Evolutionary conservation across 2,888 invertebrate species (phyloP), one percentile per base, ranked within the genome.

Genomic region (Calameuta filiformis): DNA sequence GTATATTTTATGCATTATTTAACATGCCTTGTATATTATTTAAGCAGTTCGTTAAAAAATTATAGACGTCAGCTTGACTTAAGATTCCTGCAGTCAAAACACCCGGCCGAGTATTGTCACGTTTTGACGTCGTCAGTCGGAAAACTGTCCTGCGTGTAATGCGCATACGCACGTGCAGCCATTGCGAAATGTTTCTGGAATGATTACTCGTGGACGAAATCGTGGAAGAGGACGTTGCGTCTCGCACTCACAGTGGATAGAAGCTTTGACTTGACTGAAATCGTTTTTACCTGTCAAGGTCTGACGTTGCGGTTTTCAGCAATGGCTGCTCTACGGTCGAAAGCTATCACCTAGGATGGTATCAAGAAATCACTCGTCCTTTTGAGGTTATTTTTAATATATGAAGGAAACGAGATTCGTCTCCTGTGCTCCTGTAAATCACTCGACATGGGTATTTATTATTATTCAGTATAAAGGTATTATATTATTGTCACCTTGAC

Each of bases 401-500:
- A 56, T 9, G 56, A 56, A 23, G 56, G 56, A 56, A 56, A 3
- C 23, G 56, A 23, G 56, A 23, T 9, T 56, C 56, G 9, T 56
- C 56, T 56, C 23, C 15, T 23, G 40, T 40, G 30, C 12, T 71
- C 3, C 71, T 31, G 71, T 23, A 71, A 30, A 30, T 71, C 30
- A 23, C 34, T 34, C 30, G 11, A 71, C 71, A 15, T 3, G 71
- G 34, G 30, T 31, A 30, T 71, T 71, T 71, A 74, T 37, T 34
- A 74, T 74, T 74, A 35, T 74, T 37, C 9, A 12, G 34, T 31
- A 71, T 71, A 71, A 71, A 31, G 11, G 23, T 71, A 34, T 71
- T 71, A 71, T 71, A 34, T 71, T 71, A 71, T 71, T 71, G 71
- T 71, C 71, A 80, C 80, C 80, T 80, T 80, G 80, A 80, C 80